Conservation (phyloP, 1,140 invertebrate species). For the Ceratina calcarata region DNA sequence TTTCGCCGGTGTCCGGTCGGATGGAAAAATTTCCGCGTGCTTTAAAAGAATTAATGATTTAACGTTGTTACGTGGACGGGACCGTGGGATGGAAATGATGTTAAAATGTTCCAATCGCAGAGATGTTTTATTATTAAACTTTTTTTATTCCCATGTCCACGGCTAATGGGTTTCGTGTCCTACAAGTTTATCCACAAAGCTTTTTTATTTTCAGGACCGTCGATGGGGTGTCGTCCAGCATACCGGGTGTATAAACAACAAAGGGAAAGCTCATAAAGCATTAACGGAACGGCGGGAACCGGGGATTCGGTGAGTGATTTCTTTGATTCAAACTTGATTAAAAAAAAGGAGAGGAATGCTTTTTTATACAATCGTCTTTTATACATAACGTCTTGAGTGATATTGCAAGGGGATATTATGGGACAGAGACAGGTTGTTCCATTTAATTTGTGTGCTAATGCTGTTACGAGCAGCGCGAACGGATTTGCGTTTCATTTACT, state of each 20-base stretch:
- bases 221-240: background rate
- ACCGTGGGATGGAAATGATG: background rate
- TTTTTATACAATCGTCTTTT: background rate
- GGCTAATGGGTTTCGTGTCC: slow-evolving; percentile 12
- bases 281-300: background rate
- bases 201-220: slow-evolving; percentile 17
- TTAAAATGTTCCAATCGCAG: background rate
- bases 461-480: background rate
- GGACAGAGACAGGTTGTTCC: background rate
- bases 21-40: background rate
- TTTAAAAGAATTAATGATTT: slow-evolving; percentile 2
- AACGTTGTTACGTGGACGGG: background rate
- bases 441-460: slow-evolving; percentile 36
- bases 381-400: background rate
- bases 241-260: background rate
- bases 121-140: background rate
- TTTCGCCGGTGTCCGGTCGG: background rate
- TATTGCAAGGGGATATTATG: slow-evolving; percentile 7
- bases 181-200: background rate
- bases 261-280: background rate
- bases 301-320: background rate
- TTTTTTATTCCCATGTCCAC: slow-evolving; percentile 1
- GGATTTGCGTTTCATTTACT: slow-evolving; percentile 23
- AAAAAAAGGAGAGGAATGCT: background rate
- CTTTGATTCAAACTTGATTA: background rate